Conservation (phyloP, 2,888 invertebrate genomes). For the Sinohyriopsis cumingii region DNA sequence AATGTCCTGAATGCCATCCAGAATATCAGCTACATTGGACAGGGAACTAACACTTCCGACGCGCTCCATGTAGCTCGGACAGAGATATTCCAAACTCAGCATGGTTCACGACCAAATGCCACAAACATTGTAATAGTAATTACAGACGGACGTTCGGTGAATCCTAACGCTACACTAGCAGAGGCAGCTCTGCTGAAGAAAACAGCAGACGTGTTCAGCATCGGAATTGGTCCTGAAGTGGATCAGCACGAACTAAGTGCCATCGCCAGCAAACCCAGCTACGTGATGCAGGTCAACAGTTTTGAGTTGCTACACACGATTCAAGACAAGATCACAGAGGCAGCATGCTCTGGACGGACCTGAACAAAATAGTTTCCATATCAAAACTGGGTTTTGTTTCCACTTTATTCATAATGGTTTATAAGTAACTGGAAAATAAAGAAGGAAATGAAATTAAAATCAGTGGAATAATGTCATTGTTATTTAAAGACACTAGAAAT, state of each 20-base stretch:
- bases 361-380: too few species aligned
- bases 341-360: conserved; percentile 19
- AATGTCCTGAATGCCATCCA: conserved; percentile 37
- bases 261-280: conserved; percentile 27
- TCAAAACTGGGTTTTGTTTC: too few species aligned
- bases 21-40: conserved; percentile 35
- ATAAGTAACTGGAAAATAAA: too few species aligned
- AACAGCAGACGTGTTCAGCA: conserved; percentile 29
- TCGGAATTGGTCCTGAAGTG: conserved; percentile 39
- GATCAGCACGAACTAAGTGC: conserved; percentile 27
- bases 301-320: conserved; percentile 36
- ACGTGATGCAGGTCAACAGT: conserved; percentile 28
- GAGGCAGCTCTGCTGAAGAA: conserved; percentile 30
- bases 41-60: conserved; percentile 44
- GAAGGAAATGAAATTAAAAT: too few species aligned
- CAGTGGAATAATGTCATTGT: too few species aligned
- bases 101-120: conserved; percentile 33
- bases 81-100: conserved; percentile 20
- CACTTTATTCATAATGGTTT: too few species aligned
- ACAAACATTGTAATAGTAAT: conserved; percentile 53
- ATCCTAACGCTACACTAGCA: conserved; percentile 25
- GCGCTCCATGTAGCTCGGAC: conserved; percentile 35
- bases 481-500: too few species aligned
- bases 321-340: conserved; percentile 30
- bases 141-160: conserved; percentile 41